These are phyloP conservation scores for Tinamus guttatus DNA, from an alignment of 2,113 vertebrate genomes.

Conservation along the genomic window DNA sequence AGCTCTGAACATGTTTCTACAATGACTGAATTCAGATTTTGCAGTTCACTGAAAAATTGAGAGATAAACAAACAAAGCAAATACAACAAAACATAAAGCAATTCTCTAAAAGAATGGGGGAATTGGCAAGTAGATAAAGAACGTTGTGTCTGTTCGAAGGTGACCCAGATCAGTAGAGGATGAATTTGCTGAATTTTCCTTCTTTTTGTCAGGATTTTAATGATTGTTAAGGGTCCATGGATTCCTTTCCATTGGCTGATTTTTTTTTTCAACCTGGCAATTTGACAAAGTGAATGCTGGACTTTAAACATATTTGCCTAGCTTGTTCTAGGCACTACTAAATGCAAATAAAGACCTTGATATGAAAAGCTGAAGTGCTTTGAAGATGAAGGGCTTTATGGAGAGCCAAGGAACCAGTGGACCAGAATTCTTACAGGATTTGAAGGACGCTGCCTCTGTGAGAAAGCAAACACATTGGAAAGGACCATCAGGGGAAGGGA, in stretches of 20 bases:
- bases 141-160: conserved; percentile 15
- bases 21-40: not conserved
- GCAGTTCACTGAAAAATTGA: not conserved
- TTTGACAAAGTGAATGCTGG: conserved; percentile 28
- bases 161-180: conserved; percentile 29
- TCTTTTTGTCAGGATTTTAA: conserved; percentile 7
- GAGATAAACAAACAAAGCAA: conserved; percentile 7
- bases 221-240: conserved; percentile 4
- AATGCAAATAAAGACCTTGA: not conserved
- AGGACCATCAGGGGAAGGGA: not conserved
- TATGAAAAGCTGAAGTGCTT: conserved; percentile 26
- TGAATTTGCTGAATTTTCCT: conserved; percentile 5
- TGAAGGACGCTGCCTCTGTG: not conserved
- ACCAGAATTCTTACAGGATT: not conserved
- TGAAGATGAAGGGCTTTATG: conserved; percentile 33
- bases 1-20: not conserved
- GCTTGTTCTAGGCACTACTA: conserved; percentile 1
- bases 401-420: conserved; percentile 3
- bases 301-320: conserved; percentile 3
- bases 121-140: conserved; percentile 27
- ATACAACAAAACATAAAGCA: not conserved
- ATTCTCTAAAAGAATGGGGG: not conserved
- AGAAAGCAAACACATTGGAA: not conserved
- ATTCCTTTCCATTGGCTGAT: conserved; percentile 14
- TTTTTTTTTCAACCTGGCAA: not conserved